Conservation (phyloP, 2,797 vertebrate species). For the Pangasius larnaudii region DNA sequence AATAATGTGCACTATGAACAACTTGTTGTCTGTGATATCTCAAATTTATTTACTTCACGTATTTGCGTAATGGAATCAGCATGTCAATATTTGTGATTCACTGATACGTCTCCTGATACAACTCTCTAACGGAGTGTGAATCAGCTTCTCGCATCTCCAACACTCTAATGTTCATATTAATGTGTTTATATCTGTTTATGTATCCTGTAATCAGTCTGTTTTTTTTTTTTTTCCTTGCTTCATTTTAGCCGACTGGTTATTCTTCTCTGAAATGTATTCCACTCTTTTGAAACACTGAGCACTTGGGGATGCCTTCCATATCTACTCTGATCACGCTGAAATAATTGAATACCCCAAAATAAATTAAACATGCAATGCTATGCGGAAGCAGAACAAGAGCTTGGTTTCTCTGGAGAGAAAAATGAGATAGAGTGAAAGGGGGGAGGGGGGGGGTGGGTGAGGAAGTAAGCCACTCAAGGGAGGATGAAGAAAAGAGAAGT, state of each 20-base stretch:
- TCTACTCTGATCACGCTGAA: constrained; percentile 59
- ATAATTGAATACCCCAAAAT: constrained; percentile 59
- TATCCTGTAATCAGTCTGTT: constrained; percentile 24
- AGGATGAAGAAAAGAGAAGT: neutral
- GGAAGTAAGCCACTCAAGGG: constrained; percentile 1
- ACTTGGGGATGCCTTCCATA: constrained; percentile 56
- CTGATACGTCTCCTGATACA: constrained; percentile 9
- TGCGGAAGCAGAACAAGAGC: constrained; percentile 64
- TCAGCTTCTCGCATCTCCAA: neutral
- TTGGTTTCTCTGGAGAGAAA: constrained; percentile 48
- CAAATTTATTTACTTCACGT: neutral
- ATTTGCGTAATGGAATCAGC: neutral
- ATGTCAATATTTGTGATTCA: constrained; percentile 7
- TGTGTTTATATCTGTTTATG: constrained; percentile 53
- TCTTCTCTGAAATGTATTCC: constrained; percentile 58
- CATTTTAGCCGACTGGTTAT: constrained; percentile 51
- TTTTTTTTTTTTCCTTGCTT: neutral
- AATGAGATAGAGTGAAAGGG: constrained; percentile 45
- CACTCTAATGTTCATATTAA: constrained; percentile 48
- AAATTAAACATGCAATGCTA: constrained; percentile 61
- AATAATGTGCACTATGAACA: neutral
- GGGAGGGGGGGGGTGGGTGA: constrained; percentile 23
- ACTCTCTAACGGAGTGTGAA: neutral
- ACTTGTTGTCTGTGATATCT: neutral
- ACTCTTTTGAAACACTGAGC: constrained; percentile 55